phyloP scores from a whole-genome alignment of 2,888 invertebrate species.

The Nephrotoma guestfalica region DNA sequence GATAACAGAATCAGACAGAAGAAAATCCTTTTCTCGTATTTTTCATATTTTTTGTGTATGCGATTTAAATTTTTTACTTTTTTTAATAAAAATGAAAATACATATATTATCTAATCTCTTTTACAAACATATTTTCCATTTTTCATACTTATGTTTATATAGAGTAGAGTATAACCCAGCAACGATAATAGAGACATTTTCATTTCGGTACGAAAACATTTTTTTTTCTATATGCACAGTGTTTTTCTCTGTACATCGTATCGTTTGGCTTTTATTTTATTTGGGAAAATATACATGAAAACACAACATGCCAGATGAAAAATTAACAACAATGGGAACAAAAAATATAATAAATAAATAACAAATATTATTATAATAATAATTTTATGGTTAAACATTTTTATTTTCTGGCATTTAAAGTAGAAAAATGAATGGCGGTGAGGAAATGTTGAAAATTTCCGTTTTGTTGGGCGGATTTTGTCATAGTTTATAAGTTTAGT shows the following conservation, averaged over 20 bases:
- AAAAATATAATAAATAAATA: background rate
- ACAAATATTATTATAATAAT: background rate
- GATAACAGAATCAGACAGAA: background rate
- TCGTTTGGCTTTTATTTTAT: background rate
- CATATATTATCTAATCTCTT: background rate
- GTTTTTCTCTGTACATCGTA: background rate
- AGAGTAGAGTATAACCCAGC: background rate
- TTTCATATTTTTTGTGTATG: background rate
- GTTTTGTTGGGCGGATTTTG: background rate
- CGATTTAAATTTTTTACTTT: background rate
- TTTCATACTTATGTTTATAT: background rate
- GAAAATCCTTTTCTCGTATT: background rate
- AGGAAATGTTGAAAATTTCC: background rate
- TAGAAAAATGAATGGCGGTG: background rate
- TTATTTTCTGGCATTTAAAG: background rate
- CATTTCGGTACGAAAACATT: background rate
- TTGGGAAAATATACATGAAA: background rate
- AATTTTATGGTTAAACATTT: background rate
- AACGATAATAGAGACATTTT: background rate
- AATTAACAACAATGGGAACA: background rate
- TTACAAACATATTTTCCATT: background rate
- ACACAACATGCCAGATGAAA: background rate
- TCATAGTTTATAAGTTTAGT: background rate
- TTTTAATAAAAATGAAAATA: background rate
- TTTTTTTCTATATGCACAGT: background rate